Evolutionary conservation across 1,140 invertebrate genomes (phyloP).

Genomic region (Cataglyphis hispanica): DNA sequence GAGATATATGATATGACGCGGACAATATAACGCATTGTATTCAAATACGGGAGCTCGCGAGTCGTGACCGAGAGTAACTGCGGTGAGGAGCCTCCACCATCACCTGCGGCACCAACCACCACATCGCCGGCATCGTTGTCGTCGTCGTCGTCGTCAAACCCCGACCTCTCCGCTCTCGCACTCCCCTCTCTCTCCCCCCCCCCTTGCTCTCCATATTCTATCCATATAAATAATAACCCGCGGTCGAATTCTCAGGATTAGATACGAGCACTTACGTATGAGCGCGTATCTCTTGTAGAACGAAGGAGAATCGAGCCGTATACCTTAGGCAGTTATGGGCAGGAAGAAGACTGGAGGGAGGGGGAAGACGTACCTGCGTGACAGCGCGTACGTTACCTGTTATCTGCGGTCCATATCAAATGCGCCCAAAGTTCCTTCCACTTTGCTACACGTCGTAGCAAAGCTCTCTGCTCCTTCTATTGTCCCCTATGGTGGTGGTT

Average conservation of each 20-base stretch:
- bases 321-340: slow-evolving; percentile 19
- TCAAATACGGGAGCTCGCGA: slow-evolving; percentile 86
- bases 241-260: slow-evolving; percentile 73
- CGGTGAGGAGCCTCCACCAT: slow-evolving; percentile 52
- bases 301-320: slow-evolving; percentile 44
- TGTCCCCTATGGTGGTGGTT: no score
- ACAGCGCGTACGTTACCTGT: slow-evolving; percentile 84
- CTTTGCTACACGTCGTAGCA: slow-evolving; percentile 44
- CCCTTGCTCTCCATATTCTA: slow-evolving; percentile 20
- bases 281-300: slow-evolving; percentile 36
- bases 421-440: slow-evolving; percentile 79
- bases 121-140: slow-evolving; percentile 19
- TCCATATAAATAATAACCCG: slow-evolving; percentile 80
- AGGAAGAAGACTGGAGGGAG: neutral
- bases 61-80: slow-evolving; percentile 84
- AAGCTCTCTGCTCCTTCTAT: slow-evolving; percentile 27
- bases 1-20: slow-evolving; percentile 87
- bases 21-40: slow-evolving; percentile 88
- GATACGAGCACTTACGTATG: slow-evolving; percentile 64
- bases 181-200: neutral
- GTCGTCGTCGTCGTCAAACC: slow-evolving; percentile 53
- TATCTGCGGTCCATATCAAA: slow-evolving; percentile 86
- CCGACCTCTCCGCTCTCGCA: neutral
- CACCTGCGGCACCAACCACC: slow-evolving; percentile 48
- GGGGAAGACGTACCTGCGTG: slow-evolving; percentile 73